Evolutionary conservation across 2,113 vertebrate genomes (phyloP).

Genomic region (Micronycteris hirsuta): DNA sequence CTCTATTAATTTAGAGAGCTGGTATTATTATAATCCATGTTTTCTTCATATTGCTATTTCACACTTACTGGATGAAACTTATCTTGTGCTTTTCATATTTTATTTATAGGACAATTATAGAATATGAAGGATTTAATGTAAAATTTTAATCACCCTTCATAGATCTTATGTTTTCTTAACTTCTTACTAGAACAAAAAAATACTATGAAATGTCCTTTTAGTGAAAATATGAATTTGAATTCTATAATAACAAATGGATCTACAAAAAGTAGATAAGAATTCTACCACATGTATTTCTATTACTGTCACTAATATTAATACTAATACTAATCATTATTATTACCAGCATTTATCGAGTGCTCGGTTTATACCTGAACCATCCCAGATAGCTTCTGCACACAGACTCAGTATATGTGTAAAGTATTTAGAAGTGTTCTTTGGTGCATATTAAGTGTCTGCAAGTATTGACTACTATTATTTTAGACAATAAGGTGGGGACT

Average conservation of each 20-base stretch:
- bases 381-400: not conserved
- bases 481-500: not conserved
- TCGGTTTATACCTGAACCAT: not conserved
- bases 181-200: not conserved
- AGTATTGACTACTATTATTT: not conserved
- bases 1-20: not conserved
- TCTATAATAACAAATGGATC: not conserved
- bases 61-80: not conserved
- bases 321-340: not conserved
- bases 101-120: not conserved
- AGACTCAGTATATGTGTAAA: not conserved
- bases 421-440: not conserved
- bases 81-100: not conserved
- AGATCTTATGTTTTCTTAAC: not conserved
- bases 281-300: not conserved
- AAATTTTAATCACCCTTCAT: not conserved
- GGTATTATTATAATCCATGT: not conserved
- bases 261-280: not conserved
- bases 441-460: not conserved
- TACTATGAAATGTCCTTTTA: not conserved
- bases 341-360: not conserved
- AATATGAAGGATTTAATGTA: not conserved
- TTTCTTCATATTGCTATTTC: not conserved
- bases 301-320: not conserved
- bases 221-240: not conserved